Evolutionary conservation across 2,113 vertebrate species (phyloP).

Genomic region (Stegostoma tigrinum): DNA sequence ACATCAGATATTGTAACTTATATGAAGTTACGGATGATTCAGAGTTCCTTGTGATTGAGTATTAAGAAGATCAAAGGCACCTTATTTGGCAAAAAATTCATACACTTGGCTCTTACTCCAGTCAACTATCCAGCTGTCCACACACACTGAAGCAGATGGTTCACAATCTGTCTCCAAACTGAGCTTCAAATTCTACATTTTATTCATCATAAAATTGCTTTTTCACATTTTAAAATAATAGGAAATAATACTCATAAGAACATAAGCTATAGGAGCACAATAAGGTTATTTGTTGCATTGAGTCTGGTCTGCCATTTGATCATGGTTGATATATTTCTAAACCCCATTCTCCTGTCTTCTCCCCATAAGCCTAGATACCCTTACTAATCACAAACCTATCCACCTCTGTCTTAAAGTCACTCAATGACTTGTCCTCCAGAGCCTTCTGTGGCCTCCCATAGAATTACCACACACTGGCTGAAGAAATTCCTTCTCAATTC

Average conservation of each 20-base stretch:
- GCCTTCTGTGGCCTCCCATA: too few species aligned
- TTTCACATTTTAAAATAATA: background rate
- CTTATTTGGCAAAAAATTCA: background rate
- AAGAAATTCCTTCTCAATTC: too few species aligned
- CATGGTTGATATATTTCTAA: too few species aligned
- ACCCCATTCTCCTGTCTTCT: too few species aligned
- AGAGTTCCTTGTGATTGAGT: background rate
- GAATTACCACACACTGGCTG: too few species aligned
- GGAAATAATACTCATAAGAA: background rate
- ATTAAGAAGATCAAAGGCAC: background rate
- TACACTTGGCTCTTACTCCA: background rate
- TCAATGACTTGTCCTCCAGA: too few species aligned
- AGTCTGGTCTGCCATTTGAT: too few species aligned
- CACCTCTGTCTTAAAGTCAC: too few species aligned
- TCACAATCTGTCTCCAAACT: background rate
- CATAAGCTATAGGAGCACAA: too few species aligned
- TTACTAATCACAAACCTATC: too few species aligned
- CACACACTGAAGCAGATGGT: background rate
- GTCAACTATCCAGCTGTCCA: background rate
- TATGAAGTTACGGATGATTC: background rate
- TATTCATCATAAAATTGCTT: background rate
- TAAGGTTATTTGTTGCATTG: too few species aligned
- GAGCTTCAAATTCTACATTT: background rate
- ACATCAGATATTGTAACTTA: background rate
- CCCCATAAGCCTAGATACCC: too few species aligned